Evolutionary conservation across 2,797 vertebrate genomes (phyloP), one percentile per base, ranked within the genome.

Genomic region (Bradypodion pumilum): DNA sequence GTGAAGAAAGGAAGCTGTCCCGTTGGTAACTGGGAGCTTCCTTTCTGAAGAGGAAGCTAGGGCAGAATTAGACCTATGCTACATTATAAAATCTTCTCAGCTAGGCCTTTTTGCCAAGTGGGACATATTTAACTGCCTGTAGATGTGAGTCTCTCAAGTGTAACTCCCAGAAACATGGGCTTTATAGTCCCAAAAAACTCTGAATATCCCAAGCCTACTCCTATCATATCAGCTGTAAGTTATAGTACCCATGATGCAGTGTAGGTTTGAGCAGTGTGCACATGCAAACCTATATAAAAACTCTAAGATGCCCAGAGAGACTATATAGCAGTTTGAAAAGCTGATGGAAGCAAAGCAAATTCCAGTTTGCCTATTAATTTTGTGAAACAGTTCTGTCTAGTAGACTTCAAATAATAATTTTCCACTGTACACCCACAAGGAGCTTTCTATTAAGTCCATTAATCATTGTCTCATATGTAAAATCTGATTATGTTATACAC

Each of bases 401-500:
- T 29, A 78, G 83, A 77, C 32, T 4, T 32, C 80, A 62, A 37
- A 74, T 37, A 27, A 65, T 49, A 74, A 65, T 82, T 23, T 63
- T 37, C 23, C 37, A 5, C 2, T 27, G 9, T 15, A 27, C 35
- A 65, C 25, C 10, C 25, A 66, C 29, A 78, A 65, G 23, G 1
- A 62, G 1, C 32, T 0, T 68, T 80, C 1, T n/a, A 0, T 44
- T 16, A 66, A 60, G 0, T 1, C 15, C 59, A 70, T 86, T 85
- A 66, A 69, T 82, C 62, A 66, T 7, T 59, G 78, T 85, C 2
- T 25, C 19, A 66, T 29, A 78, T 88, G 1, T 74, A 78, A 84
- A 89, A 80, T 82, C 56, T 40, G 82, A 87, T 88, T 86, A 87
- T 10, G 46, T 78, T 85, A 62, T 62, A 84, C 0, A 78, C 81